Base-by-base conservation (phyloP, 2,888 invertebrate species). In the Cheilosia impressa region DNA sequence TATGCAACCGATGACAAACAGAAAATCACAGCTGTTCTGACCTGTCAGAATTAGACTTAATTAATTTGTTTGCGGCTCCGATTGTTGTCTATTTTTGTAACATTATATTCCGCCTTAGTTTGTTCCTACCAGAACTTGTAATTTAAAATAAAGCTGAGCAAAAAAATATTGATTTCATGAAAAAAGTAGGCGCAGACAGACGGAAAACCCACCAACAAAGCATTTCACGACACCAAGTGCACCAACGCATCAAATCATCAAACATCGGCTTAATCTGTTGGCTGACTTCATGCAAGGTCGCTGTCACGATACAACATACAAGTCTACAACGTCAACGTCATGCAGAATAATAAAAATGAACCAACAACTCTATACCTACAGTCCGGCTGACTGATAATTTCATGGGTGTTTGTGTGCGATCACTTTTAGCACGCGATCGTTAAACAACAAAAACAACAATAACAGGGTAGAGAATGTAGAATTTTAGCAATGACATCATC, bases 261-360 rank as follows among this genome's bases (percentile, higher is more conserved):
- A 79, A 43, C 38, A 79, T 79, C 45, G 68, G 43, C 43, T 73
- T 57, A 75, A 69, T 80, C 79, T 57, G 69, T 75, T 69, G 58
- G 63, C 58, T 84, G 80, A 69, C 69, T 75, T 84, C 80, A 75
- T 75, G 75, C 80, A 84, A 84, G 84, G 84, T 63, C 73, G 84
- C 73, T 45, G 52, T 68, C 68, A 62, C 38, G 57, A 73, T 50
- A 62, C 15, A 52, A 58, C 13, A 73, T 43, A 62, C 15, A 52
- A 58, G n/a, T 47, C 41, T 65, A 72, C 22, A 34, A 6, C 43
- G n/a, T 27, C 43, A 24, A 52, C 52, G 52, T 52, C 52, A 50
- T 50, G 19, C 22, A 50, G 27, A 58, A 50, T 50, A 34, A 45
- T 17, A 19, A 38, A 31, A 6, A 10, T 2, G 55, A 62, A 62